These are phyloP conservation scores for Orchesellides sinensis DNA, from an alignment of 2,888 invertebrate genomes.

Conservation along the genomic window DNA sequence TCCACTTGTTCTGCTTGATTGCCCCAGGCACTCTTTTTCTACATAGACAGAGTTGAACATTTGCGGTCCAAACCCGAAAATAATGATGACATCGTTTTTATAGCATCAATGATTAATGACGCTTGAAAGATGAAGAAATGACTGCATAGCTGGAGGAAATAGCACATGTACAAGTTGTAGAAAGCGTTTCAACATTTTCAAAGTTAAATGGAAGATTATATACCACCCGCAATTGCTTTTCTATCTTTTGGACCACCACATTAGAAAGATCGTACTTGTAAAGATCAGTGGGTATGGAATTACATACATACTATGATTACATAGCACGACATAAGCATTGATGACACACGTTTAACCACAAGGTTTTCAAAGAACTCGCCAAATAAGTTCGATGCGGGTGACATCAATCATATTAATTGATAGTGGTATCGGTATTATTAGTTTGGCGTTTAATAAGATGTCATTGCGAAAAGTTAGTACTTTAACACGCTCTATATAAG, in stretches of 20 bases:
- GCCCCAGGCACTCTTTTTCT: background rate
- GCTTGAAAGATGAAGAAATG: background rate
- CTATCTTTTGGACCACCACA: background rate
- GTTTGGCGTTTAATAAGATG: too few relatives aligned
- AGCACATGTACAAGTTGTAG: background rate
- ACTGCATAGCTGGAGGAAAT: background rate
- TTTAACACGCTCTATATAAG: too few relatives aligned
- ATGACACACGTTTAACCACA: too few relatives aligned
- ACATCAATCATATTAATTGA: too few relatives aligned
- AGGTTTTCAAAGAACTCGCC: too few relatives aligned
- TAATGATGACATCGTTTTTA: background rate
- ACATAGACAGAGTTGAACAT: background rate
- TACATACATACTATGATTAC: too few relatives aligned
- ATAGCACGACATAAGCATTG: too few relatives aligned
- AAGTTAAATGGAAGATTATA: too few relatives aligned
- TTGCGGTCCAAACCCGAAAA: background rate
- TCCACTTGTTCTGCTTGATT: background rate
- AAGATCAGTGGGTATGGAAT: too few relatives aligned
- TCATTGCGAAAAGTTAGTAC: too few relatives aligned
- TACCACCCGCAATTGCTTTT: background rate
- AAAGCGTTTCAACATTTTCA: background rate
- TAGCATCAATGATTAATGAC: background rate
- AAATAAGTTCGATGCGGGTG: too few relatives aligned
- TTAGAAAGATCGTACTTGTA: background rate
- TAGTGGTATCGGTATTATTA: too few relatives aligned